A percentile compares a stretch with the other conserved stretches of the same genome.
Conservation (phyloP, 2,797 vertebrate species). For the Coregonus sp. region DNA sequence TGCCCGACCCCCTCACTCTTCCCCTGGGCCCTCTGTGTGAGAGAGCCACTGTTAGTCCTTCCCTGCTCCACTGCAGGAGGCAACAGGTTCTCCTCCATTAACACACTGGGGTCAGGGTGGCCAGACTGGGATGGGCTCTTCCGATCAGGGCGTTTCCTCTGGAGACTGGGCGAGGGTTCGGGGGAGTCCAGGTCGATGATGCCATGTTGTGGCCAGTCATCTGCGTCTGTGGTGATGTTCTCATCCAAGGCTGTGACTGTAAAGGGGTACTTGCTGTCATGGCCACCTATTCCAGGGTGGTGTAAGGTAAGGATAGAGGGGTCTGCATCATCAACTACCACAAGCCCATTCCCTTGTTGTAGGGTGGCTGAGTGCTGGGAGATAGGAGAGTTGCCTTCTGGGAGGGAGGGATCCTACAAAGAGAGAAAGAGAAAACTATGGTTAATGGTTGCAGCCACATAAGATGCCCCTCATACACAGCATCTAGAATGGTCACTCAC, state of each 20-base stretch:
- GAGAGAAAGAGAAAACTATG: background rate
- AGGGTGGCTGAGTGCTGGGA: background rate
- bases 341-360: slow-evolving; percentile 11
- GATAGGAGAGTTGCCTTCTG: slow-evolving; percentile 6
- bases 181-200: slow-evolving; percentile 30
- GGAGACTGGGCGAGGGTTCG: slow-evolving; percentile 14
- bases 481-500: background rate
- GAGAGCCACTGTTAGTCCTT: background rate
- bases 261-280: slow-evolving; percentile 39
- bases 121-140: slow-evolving; percentile 11
- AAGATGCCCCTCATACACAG: background rate
- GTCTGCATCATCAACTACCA: slow-evolving; percentile 45
- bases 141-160: slow-evolving; percentile 18
- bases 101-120: slow-evolving; percentile 22
- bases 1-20: background rate
- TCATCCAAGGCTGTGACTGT: slow-evolving; percentile 27
- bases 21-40: slow-evolving; percentile 9
- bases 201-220: slow-evolving; percentile 7
- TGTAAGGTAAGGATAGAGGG: slow-evolving; percentile 1
- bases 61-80: slow-evolving; percentile 11
- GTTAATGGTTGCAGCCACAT: background rate
- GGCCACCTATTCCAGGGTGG: fast-evolving
- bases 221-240: fast-evolving
- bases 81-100: slow-evolving; percentile 45
- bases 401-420: slow-evolving; percentile 24